Evolutionary conservation across 2,888 invertebrate genomes (phyloP), one percentile per base, ranked within the genome.

Genomic region (Orthosia gothica): DNA sequence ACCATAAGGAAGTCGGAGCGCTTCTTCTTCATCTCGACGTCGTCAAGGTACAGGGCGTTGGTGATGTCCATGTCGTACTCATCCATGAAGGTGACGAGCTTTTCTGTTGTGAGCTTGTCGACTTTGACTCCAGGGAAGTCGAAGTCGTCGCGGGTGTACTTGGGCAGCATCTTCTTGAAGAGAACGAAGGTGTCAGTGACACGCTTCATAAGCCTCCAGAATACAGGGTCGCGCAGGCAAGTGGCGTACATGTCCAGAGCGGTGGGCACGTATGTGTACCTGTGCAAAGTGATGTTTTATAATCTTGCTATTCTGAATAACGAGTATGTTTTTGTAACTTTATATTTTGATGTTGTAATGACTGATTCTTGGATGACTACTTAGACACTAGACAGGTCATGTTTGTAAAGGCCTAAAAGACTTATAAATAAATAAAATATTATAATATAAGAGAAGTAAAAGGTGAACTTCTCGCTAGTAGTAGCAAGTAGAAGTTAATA

Each of bases 191-290:
- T 96, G 79, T 97, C 93, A 62, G 96, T 90, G 89, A 98, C 93
- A 81, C 97, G 97, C 92, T 97, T 97, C 95, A 97, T 97, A 83
- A 98, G 93, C 84, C 97, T 97, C 96, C 97, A 98, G 97, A 97
- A 98, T 72, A 97, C 97, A 18, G 98, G 98, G 93, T 98, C 98
- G 69, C 98, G 97, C 88, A 98, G 92, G 87, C 97, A 97, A 3
- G 98, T 98, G 74, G 97, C 95, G 91, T 97, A 97, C 92, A 97
- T 97, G 88, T 98, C 97, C 84, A 98, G 92, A 18, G 97, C 97
- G 58, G 97, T 97, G 16, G 98, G 97, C 63, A 96, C 89, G 89
- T 95, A 96, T 2, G 95, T 96, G 90, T 95, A 93, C 81, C 96
- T 96, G 87, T 7, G 76, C 90, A 81, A 62, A 65, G 26, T 45